phyloP scores from a whole-genome alignment of 2,888 invertebrate species.

The Magallana nippona region DNA sequence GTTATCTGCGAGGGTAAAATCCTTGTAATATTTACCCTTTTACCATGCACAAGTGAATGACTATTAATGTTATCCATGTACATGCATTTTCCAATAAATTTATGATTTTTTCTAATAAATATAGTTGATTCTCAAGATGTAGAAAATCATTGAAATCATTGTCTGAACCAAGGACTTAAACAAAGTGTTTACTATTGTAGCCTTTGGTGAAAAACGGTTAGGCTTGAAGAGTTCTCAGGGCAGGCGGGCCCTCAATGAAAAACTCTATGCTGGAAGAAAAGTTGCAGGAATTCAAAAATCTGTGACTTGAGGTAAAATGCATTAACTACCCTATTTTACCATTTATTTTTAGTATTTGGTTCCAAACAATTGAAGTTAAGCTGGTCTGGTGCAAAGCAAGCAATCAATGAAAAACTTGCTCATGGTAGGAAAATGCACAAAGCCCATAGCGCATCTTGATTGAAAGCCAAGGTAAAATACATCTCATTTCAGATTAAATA shows the following conservation, averaged over 20 bases:
- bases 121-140: background rate
- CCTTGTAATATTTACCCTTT: no score
- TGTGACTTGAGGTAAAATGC: constrained; percentile 23
- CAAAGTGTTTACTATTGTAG: constrained; percentile 35
- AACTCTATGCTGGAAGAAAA: constrained; percentile 40
- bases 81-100: constrained; percentile 14
- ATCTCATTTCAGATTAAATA: background rate
- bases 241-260: constrained; percentile 42
- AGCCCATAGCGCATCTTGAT: constrained; percentile 17
- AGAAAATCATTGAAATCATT: background rate
- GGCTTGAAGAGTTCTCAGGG: constrained; percentile 32
- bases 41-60: no score
- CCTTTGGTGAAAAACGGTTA: constrained; percentile 35
- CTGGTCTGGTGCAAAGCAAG: constrained; percentile 40
- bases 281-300: constrained; percentile 24
- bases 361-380: constrained; percentile 39
- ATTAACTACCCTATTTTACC: background rate
- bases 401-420: constrained; percentile 41
- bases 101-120: background rate
- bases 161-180: background rate
- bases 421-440: constrained; percentile 39
- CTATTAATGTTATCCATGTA: no score
- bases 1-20: no score
- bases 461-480: background rate
- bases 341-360: constrained; percentile 41